phyloP scores from a whole-genome alignment of 2,888 invertebrate species.

The Pammene aurita region DNA sequence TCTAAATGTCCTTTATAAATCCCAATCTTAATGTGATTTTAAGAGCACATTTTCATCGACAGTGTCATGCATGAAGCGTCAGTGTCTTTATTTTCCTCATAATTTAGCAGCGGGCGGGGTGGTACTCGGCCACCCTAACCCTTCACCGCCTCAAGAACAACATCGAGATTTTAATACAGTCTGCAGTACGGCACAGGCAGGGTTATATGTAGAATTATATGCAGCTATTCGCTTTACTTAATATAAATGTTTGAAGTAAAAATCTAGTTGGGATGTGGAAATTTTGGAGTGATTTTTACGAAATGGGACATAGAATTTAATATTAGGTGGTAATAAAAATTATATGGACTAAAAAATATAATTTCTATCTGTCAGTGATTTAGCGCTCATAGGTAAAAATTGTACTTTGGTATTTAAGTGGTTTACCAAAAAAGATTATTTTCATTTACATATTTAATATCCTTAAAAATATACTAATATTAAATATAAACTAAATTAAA shows the following conservation, averaged over 20 bases:
- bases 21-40: not conserved
- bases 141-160: constrained; percentile 70
- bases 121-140: constrained; percentile 64
- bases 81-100: constrained; percentile 60
- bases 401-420: no score
- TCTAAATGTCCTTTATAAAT: not conserved
- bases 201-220: constrained; percentile 15
- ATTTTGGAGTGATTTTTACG: no score
- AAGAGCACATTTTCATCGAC: constrained; percentile 26
- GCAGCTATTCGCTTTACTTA: constrained; percentile 5
- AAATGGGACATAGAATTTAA: not conserved
- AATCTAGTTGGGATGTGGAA: no score
- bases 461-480: no score
- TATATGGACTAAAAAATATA: no score
- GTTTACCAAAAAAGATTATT: no score
- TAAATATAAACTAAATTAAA: no score
- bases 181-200: constrained; percentile 12
- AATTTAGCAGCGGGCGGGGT: constrained; percentile 61
- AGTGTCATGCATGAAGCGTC: constrained; percentile 41
- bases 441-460: no score
- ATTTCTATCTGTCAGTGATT: no score
- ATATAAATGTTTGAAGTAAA: not conserved
- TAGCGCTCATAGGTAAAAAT: no score
- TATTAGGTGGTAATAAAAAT: not conserved
- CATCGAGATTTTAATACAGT: constrained; percentile 60